Conservation (phyloP, 2,113 vertebrate genomes). For the Lamprologus speciosus region DNA sequence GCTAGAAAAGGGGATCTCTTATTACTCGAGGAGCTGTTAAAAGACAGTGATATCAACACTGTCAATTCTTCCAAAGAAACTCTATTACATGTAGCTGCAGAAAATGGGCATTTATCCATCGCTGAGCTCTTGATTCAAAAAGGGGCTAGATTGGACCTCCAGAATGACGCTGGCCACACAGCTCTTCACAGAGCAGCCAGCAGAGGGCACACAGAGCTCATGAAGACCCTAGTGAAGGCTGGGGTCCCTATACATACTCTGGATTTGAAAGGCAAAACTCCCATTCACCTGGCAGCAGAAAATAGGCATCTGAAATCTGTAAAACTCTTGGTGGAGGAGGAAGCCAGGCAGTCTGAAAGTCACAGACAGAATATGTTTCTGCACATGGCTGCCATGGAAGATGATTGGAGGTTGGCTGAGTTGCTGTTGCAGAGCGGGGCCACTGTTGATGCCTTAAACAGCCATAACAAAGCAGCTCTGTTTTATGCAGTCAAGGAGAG, state of each 20-base stretch:
- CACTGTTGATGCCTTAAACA: conserved; percentile 39
- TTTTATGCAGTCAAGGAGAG: conserved; percentile 61
- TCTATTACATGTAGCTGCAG: conserved; percentile 69
- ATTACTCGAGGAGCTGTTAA: conserved; percentile 46
- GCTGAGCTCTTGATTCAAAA: conserved; percentile 64
- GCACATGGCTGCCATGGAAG: conserved; percentile 64
- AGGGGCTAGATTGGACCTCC: conserved; percentile 62
- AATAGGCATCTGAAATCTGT: conserved; percentile 44
- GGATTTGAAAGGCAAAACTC: conserved; percentile 53
- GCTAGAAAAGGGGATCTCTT: conserved; percentile 51
- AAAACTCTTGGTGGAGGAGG: conserved; percentile 62
- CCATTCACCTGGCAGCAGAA: conserved; percentile 62
- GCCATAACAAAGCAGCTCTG: conserved; percentile 61
- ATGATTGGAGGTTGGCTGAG: conserved; percentile 58
- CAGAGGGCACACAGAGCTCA: conserved; percentile 45
- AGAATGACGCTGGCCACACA: conserved; percentile 61
- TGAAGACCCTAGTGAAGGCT: conserved; percentile 32
- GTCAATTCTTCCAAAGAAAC: conserved; percentile 54
- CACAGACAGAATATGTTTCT: conserved; percentile 57
- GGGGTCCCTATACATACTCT: conserved; percentile 56
- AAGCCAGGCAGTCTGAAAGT: conserved; percentile 46
- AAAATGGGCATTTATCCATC: conserved; percentile 48
- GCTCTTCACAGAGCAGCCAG: conserved; percentile 72
- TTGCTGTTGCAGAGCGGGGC: conserved; percentile 63
- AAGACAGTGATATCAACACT: conserved; percentile 29